phyloP scores from a whole-genome alignment of 2,888 invertebrate species.

The Crematogaster levior region DNA sequence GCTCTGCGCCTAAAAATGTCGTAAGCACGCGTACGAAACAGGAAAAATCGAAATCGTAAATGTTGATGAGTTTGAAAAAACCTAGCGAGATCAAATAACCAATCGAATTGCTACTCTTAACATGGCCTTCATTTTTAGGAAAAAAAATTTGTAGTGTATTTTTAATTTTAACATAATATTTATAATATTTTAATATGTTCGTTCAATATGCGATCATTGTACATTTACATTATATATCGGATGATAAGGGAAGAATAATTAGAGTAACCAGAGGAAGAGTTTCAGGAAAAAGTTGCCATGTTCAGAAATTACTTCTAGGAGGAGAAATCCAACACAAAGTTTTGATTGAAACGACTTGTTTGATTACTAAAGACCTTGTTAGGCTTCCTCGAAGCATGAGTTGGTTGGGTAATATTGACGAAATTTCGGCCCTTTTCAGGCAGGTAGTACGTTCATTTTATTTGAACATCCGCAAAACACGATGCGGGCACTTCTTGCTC shows the following conservation, averaged over 20 bases:
- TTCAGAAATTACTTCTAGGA: background rate
- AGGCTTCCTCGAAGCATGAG: background rate
- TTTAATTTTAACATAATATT: background rate
- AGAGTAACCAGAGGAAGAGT: background rate
- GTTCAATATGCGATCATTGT: background rate
- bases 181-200: background rate
- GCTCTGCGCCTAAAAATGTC: background rate
- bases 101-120: background rate
- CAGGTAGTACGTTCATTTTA: background rate
- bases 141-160: background rate
- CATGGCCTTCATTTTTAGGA: background rate
- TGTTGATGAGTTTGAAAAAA: background rate
- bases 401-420: conserved; percentile 20
- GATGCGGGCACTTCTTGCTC: conserved; percentile 1
- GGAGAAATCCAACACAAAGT: background rate
- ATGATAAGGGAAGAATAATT: background rate
- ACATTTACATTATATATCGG: background rate
- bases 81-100: background rate
- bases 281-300: background rate
- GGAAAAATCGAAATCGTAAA: background rate
- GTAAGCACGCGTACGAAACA: background rate
- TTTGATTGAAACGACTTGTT: background rate
- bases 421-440: background rate
- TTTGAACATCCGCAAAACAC: conserved; percentile 7
- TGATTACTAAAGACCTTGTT: background rate